Conservation (phyloP, 2,888 invertebrate species). For the Epinotia ramella region DNA sequence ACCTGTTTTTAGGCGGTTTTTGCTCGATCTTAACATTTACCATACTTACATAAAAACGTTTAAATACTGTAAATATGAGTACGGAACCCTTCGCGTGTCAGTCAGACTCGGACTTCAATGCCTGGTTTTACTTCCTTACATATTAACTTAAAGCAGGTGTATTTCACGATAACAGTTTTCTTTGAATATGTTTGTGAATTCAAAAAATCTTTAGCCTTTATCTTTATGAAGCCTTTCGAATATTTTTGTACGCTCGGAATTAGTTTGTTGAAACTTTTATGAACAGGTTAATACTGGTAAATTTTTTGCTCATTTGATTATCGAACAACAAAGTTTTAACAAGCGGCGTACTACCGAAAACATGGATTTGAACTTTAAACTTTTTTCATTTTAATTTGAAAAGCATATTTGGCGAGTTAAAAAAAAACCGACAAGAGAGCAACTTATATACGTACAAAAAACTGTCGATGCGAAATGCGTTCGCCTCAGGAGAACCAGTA, state of each 20-base stretch:
- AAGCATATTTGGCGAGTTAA: conserved; percentile 35
- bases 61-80: not conserved
- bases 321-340: conserved; percentile 27
- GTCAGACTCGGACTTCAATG: not conserved
- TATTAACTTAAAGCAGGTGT: not conserved
- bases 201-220: not conserved
- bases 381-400: conserved; percentile 59
- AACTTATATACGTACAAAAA: conserved; percentile 51
- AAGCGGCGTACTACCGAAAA: conserved; percentile 41
- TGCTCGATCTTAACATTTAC: not conserved
- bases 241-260: not conserved
- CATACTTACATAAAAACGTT: not conserved
- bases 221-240: not conserved
- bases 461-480: conserved; percentile 59
- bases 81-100: not conserved
- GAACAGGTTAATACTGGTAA: conserved; percentile 3
- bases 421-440: conserved; percentile 58
- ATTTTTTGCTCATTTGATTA: conserved; percentile 14
- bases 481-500: not conserved
- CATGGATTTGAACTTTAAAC: conserved; percentile 50
- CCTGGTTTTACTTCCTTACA: not conserved
- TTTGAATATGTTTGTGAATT: not conserved
- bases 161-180: not conserved
- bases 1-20: too few species aligned
- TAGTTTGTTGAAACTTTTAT: conserved; percentile 1